Evolutionary conservation across 2,113 vertebrate species (phyloP).

Genomic region (Hypomesus transpacificus): DNA sequence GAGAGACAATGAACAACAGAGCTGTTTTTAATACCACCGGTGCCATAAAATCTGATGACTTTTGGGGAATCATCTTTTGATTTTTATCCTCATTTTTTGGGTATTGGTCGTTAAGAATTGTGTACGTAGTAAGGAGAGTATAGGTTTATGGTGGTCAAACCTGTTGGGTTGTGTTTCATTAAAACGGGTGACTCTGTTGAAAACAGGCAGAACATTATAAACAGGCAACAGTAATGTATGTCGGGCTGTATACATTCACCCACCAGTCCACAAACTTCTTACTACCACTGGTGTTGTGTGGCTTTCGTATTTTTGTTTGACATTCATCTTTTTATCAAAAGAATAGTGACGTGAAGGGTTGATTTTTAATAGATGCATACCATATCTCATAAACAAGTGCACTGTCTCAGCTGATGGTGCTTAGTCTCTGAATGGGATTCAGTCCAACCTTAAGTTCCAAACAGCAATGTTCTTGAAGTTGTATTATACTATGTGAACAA

Average conservation of each 20-base stretch:
- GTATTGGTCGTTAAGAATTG: conserved; percentile 40
- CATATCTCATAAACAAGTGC: conserved; percentile 61
- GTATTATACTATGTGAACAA: too few species aligned
- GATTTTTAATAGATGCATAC: conserved; percentile 55
- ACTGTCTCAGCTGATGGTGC: conserved; percentile 83
- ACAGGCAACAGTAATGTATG: background rate
- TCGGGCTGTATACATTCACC: conserved; percentile 22
- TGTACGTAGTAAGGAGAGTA: conserved; percentile 29
- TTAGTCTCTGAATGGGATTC: conserved; percentile 54
- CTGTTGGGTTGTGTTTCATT: background rate
- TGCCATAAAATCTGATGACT: conserved; percentile 89
- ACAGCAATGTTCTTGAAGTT: conserved; percentile 38
- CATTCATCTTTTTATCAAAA: background rate
- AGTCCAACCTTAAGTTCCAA: conserved; percentile 47
- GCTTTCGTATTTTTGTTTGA: conserved; percentile 41
- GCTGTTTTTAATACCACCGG: conserved; percentile 95
- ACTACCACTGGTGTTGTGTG: conserved; percentile 41
- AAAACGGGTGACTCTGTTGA: background rate
- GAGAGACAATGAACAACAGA: conserved; percentile 84
- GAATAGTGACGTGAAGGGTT: conserved; percentile 17
- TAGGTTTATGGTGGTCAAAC: conserved; percentile 21
- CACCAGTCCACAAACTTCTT: conserved; percentile 50
- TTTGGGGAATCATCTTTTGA: conserved; percentile 64
- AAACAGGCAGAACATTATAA: too few species aligned
- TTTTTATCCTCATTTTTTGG: conserved; percentile 45